Evolutionary conservation across 2,888 invertebrate species (phyloP).

Genomic region (Dryococelus australis): DNA sequence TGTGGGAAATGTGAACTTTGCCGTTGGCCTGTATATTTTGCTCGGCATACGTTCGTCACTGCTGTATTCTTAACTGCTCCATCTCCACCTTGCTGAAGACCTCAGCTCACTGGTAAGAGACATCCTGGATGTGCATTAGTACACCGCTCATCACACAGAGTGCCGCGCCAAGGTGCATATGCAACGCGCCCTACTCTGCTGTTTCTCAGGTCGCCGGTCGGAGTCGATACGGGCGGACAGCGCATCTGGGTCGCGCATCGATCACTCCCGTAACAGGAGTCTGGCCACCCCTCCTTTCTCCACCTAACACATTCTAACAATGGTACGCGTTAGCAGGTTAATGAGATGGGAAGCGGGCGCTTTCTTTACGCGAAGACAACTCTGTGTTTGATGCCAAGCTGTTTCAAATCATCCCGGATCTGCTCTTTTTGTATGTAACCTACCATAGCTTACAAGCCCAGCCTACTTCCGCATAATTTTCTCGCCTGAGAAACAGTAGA

Average conservation of each 20-base stretch:
- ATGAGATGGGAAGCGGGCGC: background rate
- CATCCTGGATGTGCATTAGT: background rate
- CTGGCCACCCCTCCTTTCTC: background rate
- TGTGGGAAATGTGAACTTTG: no score
- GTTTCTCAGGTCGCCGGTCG: background rate
- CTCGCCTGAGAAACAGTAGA: no score
- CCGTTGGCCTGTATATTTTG: no score
- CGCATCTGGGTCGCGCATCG: conserved; percentile 16
- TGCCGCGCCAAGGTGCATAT: background rate
- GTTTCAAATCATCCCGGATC: no score
- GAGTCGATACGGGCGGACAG: background rate
- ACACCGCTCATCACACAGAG: background rate
- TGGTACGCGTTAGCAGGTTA: background rate
- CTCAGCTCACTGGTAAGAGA: background rate
- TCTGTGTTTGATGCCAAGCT: background rate
- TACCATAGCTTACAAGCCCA: no score
- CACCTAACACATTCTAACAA: background rate
- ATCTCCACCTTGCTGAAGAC: no score
- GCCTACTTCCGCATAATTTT: no score
- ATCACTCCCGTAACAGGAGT: background rate
- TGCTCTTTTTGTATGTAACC: no score
- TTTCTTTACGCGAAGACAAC: background rate
- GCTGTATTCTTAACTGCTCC: no score
- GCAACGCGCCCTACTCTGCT: background rate
- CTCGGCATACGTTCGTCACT: no score